Evolutionary conservation across 2,113 vertebrate species (phyloP).

Genomic region (Barbus barbus): DNA sequence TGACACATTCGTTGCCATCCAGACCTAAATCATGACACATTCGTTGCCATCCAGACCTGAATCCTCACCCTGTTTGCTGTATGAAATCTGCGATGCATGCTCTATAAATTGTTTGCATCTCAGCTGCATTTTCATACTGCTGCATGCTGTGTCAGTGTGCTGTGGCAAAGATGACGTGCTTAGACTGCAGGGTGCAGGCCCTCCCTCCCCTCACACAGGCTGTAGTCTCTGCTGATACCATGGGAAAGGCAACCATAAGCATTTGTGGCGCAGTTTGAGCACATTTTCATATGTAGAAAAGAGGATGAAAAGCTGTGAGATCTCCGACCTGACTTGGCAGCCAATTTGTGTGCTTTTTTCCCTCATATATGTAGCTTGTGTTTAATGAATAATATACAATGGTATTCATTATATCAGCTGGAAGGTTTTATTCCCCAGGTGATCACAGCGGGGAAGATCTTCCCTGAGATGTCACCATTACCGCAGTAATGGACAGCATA

Average conservation of each 20-base stretch:
- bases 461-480: not conserved
- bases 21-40: too few relatives aligned
- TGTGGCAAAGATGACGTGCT: conserved; percentile 46
- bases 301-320: not conserved
- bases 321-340: conserved; percentile 2
- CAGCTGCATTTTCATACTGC: conserved; percentile 8
- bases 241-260: conserved; percentile 12
- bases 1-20: too few relatives aligned
- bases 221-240: conserved; percentile 30
- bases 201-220: not conserved
- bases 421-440: not conserved
- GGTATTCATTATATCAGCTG: not conserved
- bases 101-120: conserved; percentile 3
- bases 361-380: not conserved
- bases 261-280: conserved; percentile 2
- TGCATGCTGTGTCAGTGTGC: conserved; percentile 2
- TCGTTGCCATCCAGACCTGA: not conserved
- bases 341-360: not conserved
- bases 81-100: not conserved
- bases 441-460: conserved; percentile 7
- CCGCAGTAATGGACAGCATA: conserved; percentile 4
- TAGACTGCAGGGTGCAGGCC: conserved; percentile 26
- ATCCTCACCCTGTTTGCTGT: not conserved
- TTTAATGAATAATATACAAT: conserved; percentile 12
- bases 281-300: conserved; percentile 42